Evolutionary conservation across 2,888 invertebrate species (phyloP), one percentile per base, ranked within the genome.

Genomic region (Lasius platythorax): DNA sequence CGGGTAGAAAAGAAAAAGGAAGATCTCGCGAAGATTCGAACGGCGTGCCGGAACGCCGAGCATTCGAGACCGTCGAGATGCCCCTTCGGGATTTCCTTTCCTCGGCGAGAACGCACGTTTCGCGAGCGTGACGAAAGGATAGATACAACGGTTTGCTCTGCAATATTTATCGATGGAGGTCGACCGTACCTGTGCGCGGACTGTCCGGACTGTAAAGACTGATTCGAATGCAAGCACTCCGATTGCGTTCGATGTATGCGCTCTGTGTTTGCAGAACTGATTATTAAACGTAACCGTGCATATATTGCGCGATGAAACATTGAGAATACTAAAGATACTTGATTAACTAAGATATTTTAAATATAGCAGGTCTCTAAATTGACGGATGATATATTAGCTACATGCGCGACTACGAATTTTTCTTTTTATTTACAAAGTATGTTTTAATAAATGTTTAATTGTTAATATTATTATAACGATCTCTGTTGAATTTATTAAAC

Each of bases 1-100:
- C 85, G 82, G 83, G 67, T 66, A 12, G 40, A 70, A 67, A 30
- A 63, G 56, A 78, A 85, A 72, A 18, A 75, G 40, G n/a, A 70
- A 50, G 28, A 81, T 46, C 70, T 33, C 70, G 58, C 46, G 68
- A 46, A 78, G 82, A 84, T 88, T 82, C 72, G 61, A 86, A 86
- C 81, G 82, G 43, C 73, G 87, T 67, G 81, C 43, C 79, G 88
- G 70, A 88, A 85, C 81, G 78, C 78, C 12, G 82, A 63, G 43
- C 73, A 56, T 79, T 75, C 75, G 43, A 67, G 46, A 67, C 56
- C 46, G 56, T 56, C 67, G 82, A 58, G 67, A 68, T 56, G n/a
- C 28, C 15, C 78, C 46, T 74, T 37, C 64, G 15, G 53, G 73
- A 64, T 70, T 58, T 33, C 33, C 56, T 63, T 70, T 28, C 18